A percentile compares a stretch with the other conserved stretches of the same genome.
Conservation (phyloP, 2,797 vertebrate species). For the Novumbra hubbsi region DNA sequence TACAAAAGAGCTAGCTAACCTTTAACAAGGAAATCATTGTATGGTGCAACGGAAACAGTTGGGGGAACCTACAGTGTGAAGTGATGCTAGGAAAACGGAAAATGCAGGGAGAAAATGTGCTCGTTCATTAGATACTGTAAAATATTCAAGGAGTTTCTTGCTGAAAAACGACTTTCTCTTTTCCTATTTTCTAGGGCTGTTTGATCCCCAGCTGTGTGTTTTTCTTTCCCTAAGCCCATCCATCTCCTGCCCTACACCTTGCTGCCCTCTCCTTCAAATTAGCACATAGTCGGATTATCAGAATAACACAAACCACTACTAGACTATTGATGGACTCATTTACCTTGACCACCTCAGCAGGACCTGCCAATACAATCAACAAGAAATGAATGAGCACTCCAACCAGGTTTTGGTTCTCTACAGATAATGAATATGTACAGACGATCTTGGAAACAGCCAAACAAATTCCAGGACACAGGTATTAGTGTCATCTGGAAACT, state of each 20-base stretch:
- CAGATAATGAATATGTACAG: conserved; percentile 64
- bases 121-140: too few species aligned
- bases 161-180: background rate
- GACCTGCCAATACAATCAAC: conserved; percentile 66
- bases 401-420: conserved; percentile 44
- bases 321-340: conserved; percentile 68
- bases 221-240: conserved; percentile 26
- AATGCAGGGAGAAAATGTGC: background rate
- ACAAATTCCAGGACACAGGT: background rate
- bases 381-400: conserved; percentile 67
- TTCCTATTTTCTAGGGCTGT: background rate
- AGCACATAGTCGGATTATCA: conserved; percentile 58
- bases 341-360: conserved; percentile 66
- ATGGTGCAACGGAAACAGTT: background rate
- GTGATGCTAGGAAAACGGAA: background rate
- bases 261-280: conserved; percentile 39
- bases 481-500: conserved; percentile 17
- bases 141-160: background rate
- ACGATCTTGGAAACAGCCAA: conserved; percentile 41
- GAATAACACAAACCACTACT: conserved; percentile 64
- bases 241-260: background rate
- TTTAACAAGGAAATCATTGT: background rate
- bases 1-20: background rate
- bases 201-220: conserved; percentile 11
- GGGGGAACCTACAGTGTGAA: background rate